Percentiles rank a stretch among this genome's conserved stretches.
These are phyloP conservation scores for Tenthredo mesomela DNA, from an alignment of 2,888 invertebrate species.

Conservation along the genomic window DNA sequence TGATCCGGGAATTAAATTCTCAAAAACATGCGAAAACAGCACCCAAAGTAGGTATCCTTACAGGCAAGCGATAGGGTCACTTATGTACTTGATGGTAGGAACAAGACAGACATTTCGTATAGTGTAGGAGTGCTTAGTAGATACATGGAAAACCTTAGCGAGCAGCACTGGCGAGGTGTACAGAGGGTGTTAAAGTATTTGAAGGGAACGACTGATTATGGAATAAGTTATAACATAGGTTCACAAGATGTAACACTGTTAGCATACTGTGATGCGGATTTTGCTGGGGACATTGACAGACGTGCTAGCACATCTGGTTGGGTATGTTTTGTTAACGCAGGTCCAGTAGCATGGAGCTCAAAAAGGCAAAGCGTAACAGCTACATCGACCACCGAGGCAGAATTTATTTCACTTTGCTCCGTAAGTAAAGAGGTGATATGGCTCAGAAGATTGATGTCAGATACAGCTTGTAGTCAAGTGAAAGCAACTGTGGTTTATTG, in stretches of 20 bases:
- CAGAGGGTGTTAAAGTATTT: slow-evolving; percentile 44
- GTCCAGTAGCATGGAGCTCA: too few relatives aligned
- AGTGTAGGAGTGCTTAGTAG: slow-evolving; percentile 48
- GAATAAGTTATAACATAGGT: slow-evolving; percentile 18
- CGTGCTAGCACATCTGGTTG: too few relatives aligned
- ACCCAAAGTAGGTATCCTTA: slow-evolving; percentile 37
- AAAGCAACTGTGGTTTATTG: too few relatives aligned
- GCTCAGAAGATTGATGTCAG: too few relatives aligned
- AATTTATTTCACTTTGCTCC: too few relatives aligned
- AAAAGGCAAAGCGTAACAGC: too few relatives aligned
- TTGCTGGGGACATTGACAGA: too few relatives aligned
- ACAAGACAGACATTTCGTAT: slow-evolving; percentile 51
- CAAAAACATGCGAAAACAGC: background rate
- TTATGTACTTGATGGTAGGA: slow-evolving; percentile 51
- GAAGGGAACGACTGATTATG: slow-evolving; percentile 37
- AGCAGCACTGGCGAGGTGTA: slow-evolving; percentile 47
- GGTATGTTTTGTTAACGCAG: too few relatives aligned
- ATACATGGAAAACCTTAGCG: slow-evolving; percentile 20
- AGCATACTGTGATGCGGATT: too few relatives aligned
- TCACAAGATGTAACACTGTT: background rate
- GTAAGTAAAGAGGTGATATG: too few relatives aligned
- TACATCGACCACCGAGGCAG: too few relatives aligned
- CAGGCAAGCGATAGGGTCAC: slow-evolving; percentile 52
- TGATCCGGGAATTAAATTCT: slow-evolving; percentile 24
- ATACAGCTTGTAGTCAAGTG: too few relatives aligned